Evolutionary conservation across 2,113 vertebrate genomes (phyloP).

Genomic region (Isichthys henryi): DNA sequence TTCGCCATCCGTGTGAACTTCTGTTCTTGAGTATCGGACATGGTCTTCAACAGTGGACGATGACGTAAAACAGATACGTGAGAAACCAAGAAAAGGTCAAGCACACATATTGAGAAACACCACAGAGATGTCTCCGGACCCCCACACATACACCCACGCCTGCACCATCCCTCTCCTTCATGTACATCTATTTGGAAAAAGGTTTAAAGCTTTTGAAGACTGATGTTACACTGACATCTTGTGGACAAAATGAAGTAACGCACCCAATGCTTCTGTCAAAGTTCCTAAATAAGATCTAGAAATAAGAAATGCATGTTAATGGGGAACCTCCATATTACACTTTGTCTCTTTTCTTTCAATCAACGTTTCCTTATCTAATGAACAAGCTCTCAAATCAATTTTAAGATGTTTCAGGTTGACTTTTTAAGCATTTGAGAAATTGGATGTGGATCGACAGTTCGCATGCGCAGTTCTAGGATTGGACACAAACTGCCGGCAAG

Average conservation of each 20-base stretch:
- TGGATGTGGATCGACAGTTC: not conserved
- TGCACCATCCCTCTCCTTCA: not conserved
- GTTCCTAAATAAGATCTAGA: not conserved
- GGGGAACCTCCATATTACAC: not conserved
- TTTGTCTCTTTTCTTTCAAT: not conserved
- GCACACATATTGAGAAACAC: not conserved
- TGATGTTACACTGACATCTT: not conserved
- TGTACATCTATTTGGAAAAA: not conserved
- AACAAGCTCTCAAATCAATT: not conserved
- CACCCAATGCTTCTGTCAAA: not conserved
- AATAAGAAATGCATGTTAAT: not conserved
- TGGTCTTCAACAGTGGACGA: not conserved
- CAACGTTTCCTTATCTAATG: not conserved
- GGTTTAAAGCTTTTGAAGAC: not conserved
- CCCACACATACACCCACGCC: not conserved
- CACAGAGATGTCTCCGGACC: not conserved
- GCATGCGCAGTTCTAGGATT: not conserved
- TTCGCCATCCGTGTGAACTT: not conserved
- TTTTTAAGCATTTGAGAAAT: not conserved
- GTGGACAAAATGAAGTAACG: not conserved
- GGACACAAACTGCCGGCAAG: not conserved
- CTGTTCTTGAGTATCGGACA: not conserved
- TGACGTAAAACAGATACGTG: not conserved
- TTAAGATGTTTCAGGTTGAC: not conserved
- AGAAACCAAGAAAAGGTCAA: not conserved